A percentile compares a stretch with the other conserved stretches of the same genome.
Evolutionary conservation across 1,140 invertebrate genomes (phyloP).

Genomic region (Halesus radiatus): DNA sequence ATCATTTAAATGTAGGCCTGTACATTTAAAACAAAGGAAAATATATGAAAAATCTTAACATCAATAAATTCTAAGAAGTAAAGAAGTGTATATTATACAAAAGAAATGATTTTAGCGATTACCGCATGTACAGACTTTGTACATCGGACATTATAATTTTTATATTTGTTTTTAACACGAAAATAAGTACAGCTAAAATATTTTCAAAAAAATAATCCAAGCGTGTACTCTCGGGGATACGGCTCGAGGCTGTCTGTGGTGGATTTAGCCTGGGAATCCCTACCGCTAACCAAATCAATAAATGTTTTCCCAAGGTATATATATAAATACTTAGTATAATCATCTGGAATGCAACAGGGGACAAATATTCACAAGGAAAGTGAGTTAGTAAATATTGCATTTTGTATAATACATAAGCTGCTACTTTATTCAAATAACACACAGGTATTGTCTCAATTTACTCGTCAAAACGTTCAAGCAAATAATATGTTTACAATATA

Average conservation of each 20-base stretch:
- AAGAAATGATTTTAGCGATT: neutral
- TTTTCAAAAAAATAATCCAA: conserved; percentile 33
- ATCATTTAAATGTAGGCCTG: conserved; percentile 55
- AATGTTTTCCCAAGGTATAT: conserved; percentile 18
- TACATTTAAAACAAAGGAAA: conserved; percentile 54
- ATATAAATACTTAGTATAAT: conserved; percentile 50
- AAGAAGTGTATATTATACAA: conserved; percentile 38
- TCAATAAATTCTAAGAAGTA: conserved; percentile 42
- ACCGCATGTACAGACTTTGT: neutral
- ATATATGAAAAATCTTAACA: conserved; percentile 38
- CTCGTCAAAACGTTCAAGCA: conserved; percentile 37
- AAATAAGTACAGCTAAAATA: conserved; percentile 29
- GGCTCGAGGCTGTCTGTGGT: neutral
- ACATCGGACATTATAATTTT: neutral
- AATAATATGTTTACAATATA: conserved; percentile 32
- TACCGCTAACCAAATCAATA: conserved; percentile 19
- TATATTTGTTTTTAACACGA: conserved; percentile 16
- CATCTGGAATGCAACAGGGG: conserved; percentile 57
- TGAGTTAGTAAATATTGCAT: conserved; percentile 45
- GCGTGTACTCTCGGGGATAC: neutral
- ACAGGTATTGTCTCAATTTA: conserved; percentile 56
- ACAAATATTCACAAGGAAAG: conserved; percentile 54
- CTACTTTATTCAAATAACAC: conserved; percentile 44
- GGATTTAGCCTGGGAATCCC: conserved; percentile 1
- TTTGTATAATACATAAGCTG: conserved; percentile 50